Conservation (phyloP, 2,797 vertebrate genomes). For the Platyrinchus mystaceus region DNA sequence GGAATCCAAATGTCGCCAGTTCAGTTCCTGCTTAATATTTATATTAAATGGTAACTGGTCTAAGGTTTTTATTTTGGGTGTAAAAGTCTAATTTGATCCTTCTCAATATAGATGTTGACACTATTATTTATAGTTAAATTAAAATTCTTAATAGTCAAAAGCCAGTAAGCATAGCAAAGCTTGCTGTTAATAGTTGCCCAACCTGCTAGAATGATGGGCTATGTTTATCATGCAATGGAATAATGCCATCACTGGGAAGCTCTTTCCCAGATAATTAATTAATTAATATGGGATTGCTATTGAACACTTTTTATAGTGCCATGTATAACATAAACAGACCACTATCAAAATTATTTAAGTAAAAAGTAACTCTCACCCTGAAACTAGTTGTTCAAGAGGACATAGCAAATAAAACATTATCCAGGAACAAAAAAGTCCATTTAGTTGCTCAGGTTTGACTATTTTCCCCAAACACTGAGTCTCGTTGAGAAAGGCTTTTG, state of each 20-base stretch:
- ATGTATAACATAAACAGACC: neutral
- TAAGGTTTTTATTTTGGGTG: neutral
- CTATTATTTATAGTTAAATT: constrained; percentile 56
- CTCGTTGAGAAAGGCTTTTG: neutral
- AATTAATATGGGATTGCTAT: constrained; percentile 33
- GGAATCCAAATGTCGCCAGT: neutral
- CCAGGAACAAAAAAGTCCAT: neutral
- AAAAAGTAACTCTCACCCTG: neutral
- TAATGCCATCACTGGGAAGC: constrained; percentile 27
- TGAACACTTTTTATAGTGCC: constrained; percentile 15
- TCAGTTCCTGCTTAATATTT: constrained; percentile 17
- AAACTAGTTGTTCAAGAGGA: neutral
- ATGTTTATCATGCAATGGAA: neutral
- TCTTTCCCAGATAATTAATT: constrained; percentile 38
- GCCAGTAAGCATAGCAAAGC: constrained; percentile 16
- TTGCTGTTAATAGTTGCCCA: constrained; percentile 22
- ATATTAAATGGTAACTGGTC: neutral
- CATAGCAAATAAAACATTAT: neutral
- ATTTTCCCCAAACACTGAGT: neutral
- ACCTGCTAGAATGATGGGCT: constrained; percentile 2
- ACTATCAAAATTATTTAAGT: constrained; percentile 36
- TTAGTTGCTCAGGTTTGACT: neutral
- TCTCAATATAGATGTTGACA: constrained; percentile 15
- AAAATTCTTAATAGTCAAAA: constrained; percentile 46
- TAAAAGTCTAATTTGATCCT: constrained; percentile 14